Base-by-base conservation (phyloP, 2,113 vertebrate genomes). In the Nibea coibor region DNA sequence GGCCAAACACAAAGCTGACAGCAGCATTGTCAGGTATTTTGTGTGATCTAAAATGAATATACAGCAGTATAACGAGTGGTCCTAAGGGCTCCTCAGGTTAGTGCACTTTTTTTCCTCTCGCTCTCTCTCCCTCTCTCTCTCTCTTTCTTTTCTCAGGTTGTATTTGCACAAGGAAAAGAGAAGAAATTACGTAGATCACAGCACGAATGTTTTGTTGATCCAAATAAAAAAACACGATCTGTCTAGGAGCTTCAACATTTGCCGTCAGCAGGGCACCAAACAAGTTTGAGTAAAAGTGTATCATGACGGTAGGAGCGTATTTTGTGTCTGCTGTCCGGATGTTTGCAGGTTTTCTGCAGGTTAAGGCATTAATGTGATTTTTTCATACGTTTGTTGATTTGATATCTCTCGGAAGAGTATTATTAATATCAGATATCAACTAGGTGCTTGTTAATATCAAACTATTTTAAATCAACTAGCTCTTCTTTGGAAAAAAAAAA, bases 41-140 rank as follows among this genome's bases (percentile, higher is more conserved):
- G 22, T 78, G 81, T 81, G 81, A 86, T 86, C 76, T 75, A n/a
- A 63, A 45, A 75, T 85, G 76, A 85, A 81, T 39, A 79, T 63
- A 72, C 57, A 67, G 47, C 51, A 50, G 35, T 71, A 24, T 22
- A 24, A 50, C 53, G 17, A 58, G 31, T 51, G 48, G 28, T 80
- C 51, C 64, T 17, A n/a, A 77, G 57, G 62, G 69, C 39, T 82
- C 48, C 42, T 57, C 42, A 48, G 90, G 86, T 80, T 70, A 82
- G 5, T 35, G 53, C 68, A 15, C 15, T 72, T 31, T 22, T 69
- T 63, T 22, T 3, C 12, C 7, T 6, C 35, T 2, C 7, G 8
- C 35, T 2, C 35, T 26, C 10, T 4, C 15, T 39, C 8, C 1
- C 35, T 39, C 7, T 9, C 35, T 9, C 35, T 39, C 10, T 39